Conservation (phyloP, 2,113 vertebrate species). For the Syngnathoides biaculeatus region DNA sequence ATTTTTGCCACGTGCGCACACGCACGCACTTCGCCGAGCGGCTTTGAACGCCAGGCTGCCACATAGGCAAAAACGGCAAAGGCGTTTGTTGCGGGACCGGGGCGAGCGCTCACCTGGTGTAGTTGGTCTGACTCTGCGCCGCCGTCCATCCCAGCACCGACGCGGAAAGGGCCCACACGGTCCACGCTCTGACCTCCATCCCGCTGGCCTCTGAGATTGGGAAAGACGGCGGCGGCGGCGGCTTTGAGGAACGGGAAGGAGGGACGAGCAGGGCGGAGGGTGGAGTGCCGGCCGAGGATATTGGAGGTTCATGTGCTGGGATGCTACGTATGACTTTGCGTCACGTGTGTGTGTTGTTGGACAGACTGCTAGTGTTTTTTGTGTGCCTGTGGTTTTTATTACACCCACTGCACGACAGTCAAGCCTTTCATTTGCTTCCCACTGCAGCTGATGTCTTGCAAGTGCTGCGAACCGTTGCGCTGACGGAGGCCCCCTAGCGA, state of each 20-base stretch:
- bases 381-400: slow-evolving; percentile 10
- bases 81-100: neutral
- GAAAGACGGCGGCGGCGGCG: slow-evolving; percentile 33
- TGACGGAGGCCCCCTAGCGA: neutral
- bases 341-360: neutral
- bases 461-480: neutral
- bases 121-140: slow-evolving; percentile 67
- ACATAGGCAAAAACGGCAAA: slow-evolving; percentile 39
- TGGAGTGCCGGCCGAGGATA: neutral
- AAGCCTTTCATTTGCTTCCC: neutral
- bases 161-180: slow-evolving; percentile 47
- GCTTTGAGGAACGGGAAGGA: slow-evolving; percentile 17
- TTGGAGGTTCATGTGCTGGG: slow-evolving; percentile 1
- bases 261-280: slow-evolving; percentile 19
- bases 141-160: slow-evolving; percentile 57
- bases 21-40: slow-evolving; percentile 14
- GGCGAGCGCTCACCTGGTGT: slow-evolving; percentile 57
- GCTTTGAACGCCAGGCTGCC: slow-evolving; percentile 27
- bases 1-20: slow-evolving; percentile 33
- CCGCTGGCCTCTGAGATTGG: slow-evolving; percentile 46
- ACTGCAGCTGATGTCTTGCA: neutral
- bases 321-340: neutral
- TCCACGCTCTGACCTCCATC: slow-evolving; percentile 63
- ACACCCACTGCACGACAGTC: slow-evolving; percentile 9
- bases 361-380: slow-evolving; percentile 19